Evolutionary conservation across 2,888 invertebrate species (phyloP).

Genomic region (Thereva nobilitata): DNA sequence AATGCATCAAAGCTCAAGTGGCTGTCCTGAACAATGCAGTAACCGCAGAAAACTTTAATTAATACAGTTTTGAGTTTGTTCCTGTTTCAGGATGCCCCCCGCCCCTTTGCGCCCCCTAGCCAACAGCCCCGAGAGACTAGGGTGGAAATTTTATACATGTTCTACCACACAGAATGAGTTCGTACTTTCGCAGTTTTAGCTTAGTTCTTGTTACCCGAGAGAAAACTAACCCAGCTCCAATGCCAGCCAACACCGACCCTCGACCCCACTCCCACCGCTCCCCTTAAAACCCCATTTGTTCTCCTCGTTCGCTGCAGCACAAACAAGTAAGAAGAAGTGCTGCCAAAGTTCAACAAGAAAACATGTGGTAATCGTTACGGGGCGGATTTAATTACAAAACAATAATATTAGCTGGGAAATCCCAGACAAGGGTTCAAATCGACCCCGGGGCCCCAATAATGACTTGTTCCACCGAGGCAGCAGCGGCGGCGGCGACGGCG

Average conservation of each 20-base stretch:
- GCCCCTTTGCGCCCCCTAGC: no score
- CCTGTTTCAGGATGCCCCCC: slow-evolving; percentile 7
- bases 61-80: slow-evolving; percentile 33
- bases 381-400: slow-evolving; percentile 33
- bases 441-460: not conserved
- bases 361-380: slow-evolving; percentile 30
- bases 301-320: slow-evolving; percentile 11
- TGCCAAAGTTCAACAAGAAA: slow-evolving; percentile 29
- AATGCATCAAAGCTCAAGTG: slow-evolving; percentile 18
- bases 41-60: slow-evolving; percentile 26
- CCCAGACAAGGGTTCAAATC: slow-evolving; percentile 1
- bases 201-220: no score
- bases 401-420: slow-evolving; percentile 32
- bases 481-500: not conserved
- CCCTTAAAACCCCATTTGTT: not conserved
- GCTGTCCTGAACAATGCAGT: slow-evolving; percentile 8
- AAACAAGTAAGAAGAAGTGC: slow-evolving; percentile 20
- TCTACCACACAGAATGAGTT: not conserved
- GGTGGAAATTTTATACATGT: slow-evolving; percentile 5
- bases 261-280: not conserved
- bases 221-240: no score
- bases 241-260: no score
- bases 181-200: no score
- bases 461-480: not conserved
- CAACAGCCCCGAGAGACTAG: not conserved